Evolutionary conservation across 2,888 invertebrate genomes (phyloP).

Genomic region (Lochmaea crataegi): DNA sequence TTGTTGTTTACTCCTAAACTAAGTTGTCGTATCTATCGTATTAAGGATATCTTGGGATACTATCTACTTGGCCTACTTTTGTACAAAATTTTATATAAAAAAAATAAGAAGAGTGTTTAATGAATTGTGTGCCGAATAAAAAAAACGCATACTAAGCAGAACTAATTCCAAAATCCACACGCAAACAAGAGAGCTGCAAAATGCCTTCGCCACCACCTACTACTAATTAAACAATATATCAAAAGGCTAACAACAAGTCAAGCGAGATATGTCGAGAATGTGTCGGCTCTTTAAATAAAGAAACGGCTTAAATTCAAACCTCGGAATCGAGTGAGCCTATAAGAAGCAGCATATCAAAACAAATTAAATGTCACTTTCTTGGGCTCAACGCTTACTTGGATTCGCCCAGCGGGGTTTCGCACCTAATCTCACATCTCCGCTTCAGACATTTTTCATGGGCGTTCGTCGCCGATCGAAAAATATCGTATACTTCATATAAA

Average conservation of each 20-base stretch:
- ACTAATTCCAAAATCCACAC: slow-evolving; percentile 12
- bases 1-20: background rate
- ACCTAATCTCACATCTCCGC: slow-evolving; percentile 61
- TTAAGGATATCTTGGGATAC: too few species aligned
- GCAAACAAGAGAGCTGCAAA: slow-evolving; percentile 14
- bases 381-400: slow-evolving; percentile 53
- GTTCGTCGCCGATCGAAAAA: background rate
- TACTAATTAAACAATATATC: slow-evolving; percentile 36
- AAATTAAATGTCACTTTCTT: slow-evolving; percentile 63
- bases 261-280: slow-evolving; percentile 27
- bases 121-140: background rate
- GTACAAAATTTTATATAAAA: too few species aligned
- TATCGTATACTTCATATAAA: background rate
- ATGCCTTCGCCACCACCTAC: slow-evolving; percentile 34
- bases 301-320: slow-evolving; percentile 25
- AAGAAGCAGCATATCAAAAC: slow-evolving; percentile 56
- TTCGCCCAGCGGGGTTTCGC: slow-evolving; percentile 60
- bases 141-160: slow-evolving; percentile 6
- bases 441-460: slow-evolving; percentile 14
- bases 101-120: too few species aligned
- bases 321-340: slow-evolving; percentile 25
- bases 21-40: too few species aligned
- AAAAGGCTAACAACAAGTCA: slow-evolving; percentile 30
- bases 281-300: slow-evolving; percentile 34
- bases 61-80: too few species aligned